phyloP scores from a whole-genome alignment of 2,888 invertebrate species.

The Eilema griseolum region DNA sequence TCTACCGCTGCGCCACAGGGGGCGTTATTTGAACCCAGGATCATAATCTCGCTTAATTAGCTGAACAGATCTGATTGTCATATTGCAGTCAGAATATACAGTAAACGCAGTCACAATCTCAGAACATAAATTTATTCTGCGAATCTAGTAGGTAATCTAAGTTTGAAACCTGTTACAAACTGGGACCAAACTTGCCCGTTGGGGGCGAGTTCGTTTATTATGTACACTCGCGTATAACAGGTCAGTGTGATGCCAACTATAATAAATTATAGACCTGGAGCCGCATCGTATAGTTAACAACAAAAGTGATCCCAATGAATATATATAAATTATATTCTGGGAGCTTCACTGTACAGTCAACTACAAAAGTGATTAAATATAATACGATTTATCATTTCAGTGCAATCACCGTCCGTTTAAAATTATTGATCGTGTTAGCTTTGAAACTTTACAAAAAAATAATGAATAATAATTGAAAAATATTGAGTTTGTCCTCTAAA shows the following conservation, averaged over 20 bases:
- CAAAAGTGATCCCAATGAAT: no score
- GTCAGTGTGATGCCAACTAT: not conserved
- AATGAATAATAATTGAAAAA: no score
- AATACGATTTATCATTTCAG: not conserved
- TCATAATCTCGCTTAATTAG: no score
- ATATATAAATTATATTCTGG: not conserved
- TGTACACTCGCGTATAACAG: not conserved
- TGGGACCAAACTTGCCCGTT: conserved; percentile 8
- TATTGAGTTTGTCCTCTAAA: no score
- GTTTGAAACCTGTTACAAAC: conserved; percentile 17
- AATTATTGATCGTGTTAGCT: no score
- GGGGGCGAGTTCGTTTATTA: conserved; percentile 2
- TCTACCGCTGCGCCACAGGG: no score
- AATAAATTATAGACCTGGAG: not conserved
- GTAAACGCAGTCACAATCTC: not conserved
- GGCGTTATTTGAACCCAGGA: no score
- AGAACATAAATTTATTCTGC: not conserved
- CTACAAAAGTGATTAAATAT: not conserved
- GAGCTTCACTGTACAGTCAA: not conserved
- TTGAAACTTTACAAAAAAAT: no score
- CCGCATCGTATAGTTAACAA: not conserved
- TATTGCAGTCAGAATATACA: not conserved
- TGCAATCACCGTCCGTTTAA: no score
- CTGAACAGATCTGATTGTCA: no score
- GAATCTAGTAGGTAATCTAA: conserved; percentile 7